Percentiles rank a stretch among this genome's conserved stretches.
These are phyloP conservation scores for Silurus meridionalis DNA, from an alignment of 2,113 vertebrate genomes.

Conservation along the genomic window DNA sequence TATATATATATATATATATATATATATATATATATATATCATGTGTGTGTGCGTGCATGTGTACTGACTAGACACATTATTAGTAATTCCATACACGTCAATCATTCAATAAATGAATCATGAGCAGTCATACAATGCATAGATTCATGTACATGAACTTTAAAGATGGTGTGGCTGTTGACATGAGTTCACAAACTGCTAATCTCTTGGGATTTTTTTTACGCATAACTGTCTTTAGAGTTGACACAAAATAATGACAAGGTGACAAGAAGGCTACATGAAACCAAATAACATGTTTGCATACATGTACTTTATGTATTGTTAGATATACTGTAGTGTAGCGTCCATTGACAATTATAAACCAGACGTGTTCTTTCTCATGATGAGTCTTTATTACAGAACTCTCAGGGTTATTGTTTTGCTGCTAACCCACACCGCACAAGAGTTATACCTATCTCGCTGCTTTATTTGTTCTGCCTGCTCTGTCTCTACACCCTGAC, in stretches of 20 bases:
- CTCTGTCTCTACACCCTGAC: too few relatives aligned
- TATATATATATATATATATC: not conserved
- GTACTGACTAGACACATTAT: not conserved
- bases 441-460: too few relatives aligned
- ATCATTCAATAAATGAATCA: not conserved
- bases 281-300: not conserved
- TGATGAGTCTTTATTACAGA: too few relatives aligned
- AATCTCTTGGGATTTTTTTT: not conserved
- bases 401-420: too few relatives aligned
- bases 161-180: not conserved
- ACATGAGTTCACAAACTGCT: not conserved
- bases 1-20: not conserved
- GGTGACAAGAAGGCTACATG: not conserved
- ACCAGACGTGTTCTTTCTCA: too few relatives aligned
- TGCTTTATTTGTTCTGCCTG: too few relatives aligned
- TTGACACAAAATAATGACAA: not conserved
- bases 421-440: too few relatives aligned
- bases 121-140: not conserved
- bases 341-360: too few relatives aligned
- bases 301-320: too few relatives aligned
- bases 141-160: not conserved
- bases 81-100: not conserved
- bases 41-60: not conserved
- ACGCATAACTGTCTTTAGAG: not conserved
- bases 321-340: too few relatives aligned